phyloP scores from a whole-genome alignment of 1,140 invertebrate genomes.

The Antheraea pernyi region DNA sequence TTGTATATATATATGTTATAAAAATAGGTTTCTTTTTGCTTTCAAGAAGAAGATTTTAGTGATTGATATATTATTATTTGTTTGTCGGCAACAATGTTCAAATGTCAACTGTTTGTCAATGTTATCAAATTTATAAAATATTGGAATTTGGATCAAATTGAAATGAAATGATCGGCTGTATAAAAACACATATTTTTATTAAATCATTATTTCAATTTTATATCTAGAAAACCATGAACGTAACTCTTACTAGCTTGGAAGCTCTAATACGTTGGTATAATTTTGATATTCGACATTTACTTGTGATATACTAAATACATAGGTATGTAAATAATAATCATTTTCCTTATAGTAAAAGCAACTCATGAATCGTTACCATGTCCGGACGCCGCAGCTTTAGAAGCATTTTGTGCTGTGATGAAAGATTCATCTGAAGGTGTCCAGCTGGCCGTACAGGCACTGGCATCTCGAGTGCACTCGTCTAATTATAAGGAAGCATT shows the following conservation, averaged over 20 bases:
- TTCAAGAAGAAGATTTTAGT: too few relatives aligned
- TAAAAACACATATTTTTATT: slow-evolving; percentile 18
- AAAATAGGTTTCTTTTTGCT: too few relatives aligned
- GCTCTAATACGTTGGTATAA: slow-evolving; percentile 80
- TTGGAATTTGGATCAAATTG: neutral
- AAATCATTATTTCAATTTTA: slow-evolving; percentile 16
- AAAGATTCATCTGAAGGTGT: slow-evolving; percentile 87
- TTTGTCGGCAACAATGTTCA: too few relatives aligned
- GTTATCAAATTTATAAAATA: too few relatives aligned
- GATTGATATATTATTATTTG: too few relatives aligned
- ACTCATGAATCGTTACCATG: slow-evolving; percentile 85
- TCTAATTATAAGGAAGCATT: slow-evolving; percentile 90
- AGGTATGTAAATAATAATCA: slow-evolving; percentile 11
- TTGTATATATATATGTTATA: too few relatives aligned
- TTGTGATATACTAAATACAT: neutral
- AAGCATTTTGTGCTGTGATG: slow-evolving; percentile 89
- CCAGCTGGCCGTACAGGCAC: slow-evolving; percentile 87
- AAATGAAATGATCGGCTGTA: slow-evolving; percentile 12
- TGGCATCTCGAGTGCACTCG: slow-evolving; percentile 92
- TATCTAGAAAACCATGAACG: slow-evolving; percentile 66
- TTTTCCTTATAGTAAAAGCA: slow-evolving; percentile 82
- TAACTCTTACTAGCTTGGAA: slow-evolving; percentile 80
- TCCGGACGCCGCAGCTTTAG: slow-evolving; percentile 85
- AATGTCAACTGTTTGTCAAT: too few relatives aligned
- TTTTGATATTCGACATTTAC: neutral